Evolutionary conservation across 2,113 vertebrate species (phyloP).

Genomic region (Periophthalmus modestus): DNA sequence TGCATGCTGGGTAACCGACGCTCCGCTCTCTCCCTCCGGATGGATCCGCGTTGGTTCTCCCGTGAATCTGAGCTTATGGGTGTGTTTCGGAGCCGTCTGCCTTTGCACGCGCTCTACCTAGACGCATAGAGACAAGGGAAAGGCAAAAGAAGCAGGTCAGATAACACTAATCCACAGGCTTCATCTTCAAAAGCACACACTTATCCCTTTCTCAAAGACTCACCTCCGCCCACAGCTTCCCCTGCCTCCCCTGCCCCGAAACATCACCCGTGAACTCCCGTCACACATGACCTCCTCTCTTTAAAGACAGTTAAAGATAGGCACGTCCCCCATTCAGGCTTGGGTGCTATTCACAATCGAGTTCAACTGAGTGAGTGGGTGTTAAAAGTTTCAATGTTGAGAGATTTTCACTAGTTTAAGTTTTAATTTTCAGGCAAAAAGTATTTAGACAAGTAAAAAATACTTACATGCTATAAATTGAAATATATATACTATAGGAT

Average conservation of each 20-base stretch:
- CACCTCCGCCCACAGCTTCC: conserved; percentile 15
- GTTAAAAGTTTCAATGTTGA: conserved; percentile 9
- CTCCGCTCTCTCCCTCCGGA: conserved; percentile 55
- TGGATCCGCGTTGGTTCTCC: conserved; percentile 31
- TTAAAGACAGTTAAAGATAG: conserved; percentile 24
- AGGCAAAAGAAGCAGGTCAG: conserved; percentile 59
- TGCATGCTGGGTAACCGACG: conserved; percentile 85
- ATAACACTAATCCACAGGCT: conserved; percentile 72
- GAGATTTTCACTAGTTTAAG: background rate
- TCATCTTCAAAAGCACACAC: conserved; percentile 72
- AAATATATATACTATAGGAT: background rate
- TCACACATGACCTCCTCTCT: conserved; percentile 34
- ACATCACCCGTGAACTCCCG: conserved; percentile 48
- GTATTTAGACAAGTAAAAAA: background rate
- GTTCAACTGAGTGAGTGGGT: background rate
- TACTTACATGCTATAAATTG: too few species aligned
- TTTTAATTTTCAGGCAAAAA: background rate
- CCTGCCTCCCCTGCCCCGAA: conserved; percentile 20
- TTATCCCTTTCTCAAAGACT: conserved; percentile 46
- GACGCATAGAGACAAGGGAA: conserved; percentile 48
- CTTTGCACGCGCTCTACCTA: conserved; percentile 51
- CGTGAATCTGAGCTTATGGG: conserved; percentile 26
- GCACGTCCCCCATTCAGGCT: background rate
- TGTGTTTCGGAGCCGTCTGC: conserved; percentile 25
- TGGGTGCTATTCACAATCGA: conserved; percentile 13